Conservation (phyloP, 1,140 invertebrate genomes). For the Charaxes varanes region DNA sequence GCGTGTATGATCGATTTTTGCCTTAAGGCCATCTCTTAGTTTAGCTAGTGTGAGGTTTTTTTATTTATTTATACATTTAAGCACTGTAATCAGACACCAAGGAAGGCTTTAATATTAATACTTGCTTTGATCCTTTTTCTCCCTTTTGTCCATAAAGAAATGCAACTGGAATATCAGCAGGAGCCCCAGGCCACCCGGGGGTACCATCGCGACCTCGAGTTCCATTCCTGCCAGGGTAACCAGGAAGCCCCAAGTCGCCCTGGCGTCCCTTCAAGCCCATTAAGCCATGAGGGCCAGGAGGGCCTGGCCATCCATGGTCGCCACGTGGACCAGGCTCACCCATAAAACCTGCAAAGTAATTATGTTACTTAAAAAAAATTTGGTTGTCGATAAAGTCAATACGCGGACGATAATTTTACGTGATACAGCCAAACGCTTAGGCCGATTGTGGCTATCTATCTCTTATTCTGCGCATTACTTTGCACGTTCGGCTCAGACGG, state of each 20-base stretch:
- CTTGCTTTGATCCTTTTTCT: slow-evolving; percentile 46
- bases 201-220: slow-evolving; percentile 72
- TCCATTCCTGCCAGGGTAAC: slow-evolving; percentile 72
- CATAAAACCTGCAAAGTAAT: slow-evolving; percentile 54
- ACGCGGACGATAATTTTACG: too few species aligned
- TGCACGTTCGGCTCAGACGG: too few species aligned
- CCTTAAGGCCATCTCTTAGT: too few species aligned
- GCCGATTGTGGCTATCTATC: too few species aligned
- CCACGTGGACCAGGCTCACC: slow-evolving; percentile 80
- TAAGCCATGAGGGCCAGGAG: slow-evolving; percentile 68
- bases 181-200: slow-evolving; percentile 68
- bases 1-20: too few species aligned
- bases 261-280: slow-evolving; percentile 77
- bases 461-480: too few species aligned
- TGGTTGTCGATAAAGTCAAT: too few species aligned
- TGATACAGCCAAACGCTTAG: too few species aligned
- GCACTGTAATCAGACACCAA: too few species aligned
- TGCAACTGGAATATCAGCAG: slow-evolving; percentile 28
- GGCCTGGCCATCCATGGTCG: slow-evolving; percentile 78
- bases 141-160: slow-evolving; percentile 46
- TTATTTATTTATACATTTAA: too few species aligned
- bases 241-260: slow-evolving; percentile 78
- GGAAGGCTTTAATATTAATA: slow-evolving; percentile 3
- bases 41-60: too few species aligned
- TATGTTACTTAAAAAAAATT: slow-evolving; percentile 2